Base-by-base conservation (phyloP, 2,888 invertebrate species). In the Zygogramma bicolorata region DNA sequence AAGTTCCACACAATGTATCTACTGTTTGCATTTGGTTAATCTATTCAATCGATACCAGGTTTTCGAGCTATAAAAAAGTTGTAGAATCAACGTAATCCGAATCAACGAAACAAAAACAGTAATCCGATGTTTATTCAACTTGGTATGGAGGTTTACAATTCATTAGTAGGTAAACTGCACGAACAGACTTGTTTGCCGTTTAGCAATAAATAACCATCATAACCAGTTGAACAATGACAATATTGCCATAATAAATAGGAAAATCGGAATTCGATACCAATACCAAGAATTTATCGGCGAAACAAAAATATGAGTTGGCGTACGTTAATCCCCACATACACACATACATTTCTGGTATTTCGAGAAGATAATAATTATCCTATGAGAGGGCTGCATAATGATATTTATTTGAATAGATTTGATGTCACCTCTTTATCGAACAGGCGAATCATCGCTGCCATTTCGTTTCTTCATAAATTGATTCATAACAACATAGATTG, bases 241-340 rank as follows among this genome's bases (percentile, higher is more conserved):
- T 70, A 65, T 65, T 40, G 58, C 65, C 22, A 59, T 59, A 70
- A 65, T 65, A 70, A 65, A 58, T 65, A 59, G 42, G 53, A 29
- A 10, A 46, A 42, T 46, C 31, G 63, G 27, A 29, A 65, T 70
- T 65, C 25, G 20, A 58, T 65, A 59, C 49, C 58, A 65, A 46
- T 63, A 34, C 62, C 60, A 65, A 70, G 22, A 70, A 70, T 70
- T 65, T 65, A 70, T 70, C 49, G 59, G 5, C 25, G 27, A 53
- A 25, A 53, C 27, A 10, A 20, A 20, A 46, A 46, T 46, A 46
- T 46, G 10, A 13, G 34, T 20, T 20, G 46, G 18, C 3, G 7
- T 34, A 34, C 13, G 34, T 34, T 34, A 13, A 13, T 29, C 3
- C 8, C 6, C 34, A 5, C 6, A 1, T 10, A 34, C 34, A 10